Percentiles rank a stretch among this genome's conserved stretches.
Conservation (phyloP, 2,113 vertebrate species). For the Eptesicus fuscus region DNA sequence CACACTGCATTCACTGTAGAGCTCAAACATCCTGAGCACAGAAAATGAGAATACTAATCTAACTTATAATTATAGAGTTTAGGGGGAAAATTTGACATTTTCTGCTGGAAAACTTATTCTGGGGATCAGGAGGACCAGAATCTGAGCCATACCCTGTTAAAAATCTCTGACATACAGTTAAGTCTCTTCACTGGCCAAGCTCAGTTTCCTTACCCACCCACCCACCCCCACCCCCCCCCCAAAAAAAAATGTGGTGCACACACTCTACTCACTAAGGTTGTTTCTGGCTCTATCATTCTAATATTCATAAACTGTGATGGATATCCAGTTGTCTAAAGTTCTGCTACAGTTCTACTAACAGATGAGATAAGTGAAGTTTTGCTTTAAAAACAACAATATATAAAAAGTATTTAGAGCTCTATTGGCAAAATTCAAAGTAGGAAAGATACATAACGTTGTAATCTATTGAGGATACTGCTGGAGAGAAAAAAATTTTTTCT, state of each 20-base stretch:
- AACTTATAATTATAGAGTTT: neutral
- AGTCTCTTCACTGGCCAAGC: neutral
- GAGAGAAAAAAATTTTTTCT: neutral
- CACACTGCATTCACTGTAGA: neutral
- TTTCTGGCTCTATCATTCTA: neutral
- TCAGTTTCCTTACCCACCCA: neutral
- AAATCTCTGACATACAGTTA: neutral
- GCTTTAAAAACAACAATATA: neutral
- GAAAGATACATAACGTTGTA: neutral
- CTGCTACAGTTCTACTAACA: neutral
- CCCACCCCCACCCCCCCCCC: too few species aligned
- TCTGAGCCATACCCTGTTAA: neutral
- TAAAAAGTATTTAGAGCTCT: neutral
- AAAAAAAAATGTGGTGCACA: neutral
- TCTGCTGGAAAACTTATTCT: neutral
- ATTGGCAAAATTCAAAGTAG: neutral
- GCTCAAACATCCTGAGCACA: neutral
- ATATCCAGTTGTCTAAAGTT: neutral
- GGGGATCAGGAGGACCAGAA: neutral
- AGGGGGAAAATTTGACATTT: neutral
- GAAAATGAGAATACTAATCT: slow-evolving; percentile 2
- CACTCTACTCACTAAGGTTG: neutral
- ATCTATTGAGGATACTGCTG: neutral
- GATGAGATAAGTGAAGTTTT: neutral
- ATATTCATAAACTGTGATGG: neutral